phyloP scores from a whole-genome alignment of 2,888 invertebrate genomes.

The Drosophila fulvimacula region DNA sequence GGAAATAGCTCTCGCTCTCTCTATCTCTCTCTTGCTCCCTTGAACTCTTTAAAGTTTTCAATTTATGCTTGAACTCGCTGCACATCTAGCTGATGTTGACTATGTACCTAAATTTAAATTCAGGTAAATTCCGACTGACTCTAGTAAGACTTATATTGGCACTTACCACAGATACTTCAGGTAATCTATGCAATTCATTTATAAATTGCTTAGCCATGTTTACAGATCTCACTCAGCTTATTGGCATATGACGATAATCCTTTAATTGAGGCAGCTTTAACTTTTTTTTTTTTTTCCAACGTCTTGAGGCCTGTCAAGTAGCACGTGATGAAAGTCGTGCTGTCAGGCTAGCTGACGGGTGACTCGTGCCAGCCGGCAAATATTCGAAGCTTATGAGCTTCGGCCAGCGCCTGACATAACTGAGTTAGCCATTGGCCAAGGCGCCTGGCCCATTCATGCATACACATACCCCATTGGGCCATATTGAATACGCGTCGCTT shows the following conservation, averaged over 20 bases:
- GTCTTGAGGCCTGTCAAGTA: neutral
- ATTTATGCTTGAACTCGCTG: neutral
- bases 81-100: neutral
- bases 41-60: neutral
- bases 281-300: too few species aligned
- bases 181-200: neutral
- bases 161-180: neutral
- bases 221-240: neutral
- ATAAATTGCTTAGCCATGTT: neutral
- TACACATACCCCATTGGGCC: neutral
- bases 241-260: neutral
- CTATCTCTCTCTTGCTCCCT: neutral
- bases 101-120: neutral
- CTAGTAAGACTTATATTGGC: neutral
- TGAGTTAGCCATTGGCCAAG: conserved; percentile 31
- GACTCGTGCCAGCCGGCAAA: conserved; percentile 9
- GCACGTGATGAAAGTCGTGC: conserved; percentile 67
- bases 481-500: conserved; percentile 7
- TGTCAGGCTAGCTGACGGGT: conserved; percentile 56
- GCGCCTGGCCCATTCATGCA: conserved; percentile 15
- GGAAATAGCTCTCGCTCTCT: neutral
- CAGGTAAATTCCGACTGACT: neutral
- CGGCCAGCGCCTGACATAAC: conserved; percentile 18
- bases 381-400: conserved; percentile 18
- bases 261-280: conserved; percentile 8